Conservation (phyloP, 2,888 invertebrate species). For the Ophion ventricosus region DNA sequence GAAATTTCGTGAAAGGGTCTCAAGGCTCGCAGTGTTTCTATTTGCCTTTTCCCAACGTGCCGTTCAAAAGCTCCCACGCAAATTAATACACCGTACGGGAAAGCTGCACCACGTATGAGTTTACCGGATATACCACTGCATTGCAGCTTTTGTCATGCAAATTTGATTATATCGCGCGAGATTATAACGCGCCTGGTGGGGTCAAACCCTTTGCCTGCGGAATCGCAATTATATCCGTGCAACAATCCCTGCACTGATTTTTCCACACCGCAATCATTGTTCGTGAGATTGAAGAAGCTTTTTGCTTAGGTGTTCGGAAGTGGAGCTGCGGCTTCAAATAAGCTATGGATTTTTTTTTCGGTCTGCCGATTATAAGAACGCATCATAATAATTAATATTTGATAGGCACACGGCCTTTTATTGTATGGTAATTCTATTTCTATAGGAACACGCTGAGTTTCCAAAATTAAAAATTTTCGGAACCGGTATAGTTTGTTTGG, state of each 20-base stretch:
- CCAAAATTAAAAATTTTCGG: too few relatives aligned
- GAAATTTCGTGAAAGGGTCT: conserved; percentile 11
- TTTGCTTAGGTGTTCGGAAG: not conserved
- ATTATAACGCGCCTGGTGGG: conserved; percentile 59
- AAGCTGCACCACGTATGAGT: conserved; percentile 13
- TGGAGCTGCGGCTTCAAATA: too few relatives aligned
- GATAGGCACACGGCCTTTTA: too few relatives aligned
- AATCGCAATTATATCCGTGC: conserved; percentile 40
- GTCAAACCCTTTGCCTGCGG: conserved; percentile 54
- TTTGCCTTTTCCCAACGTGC: conserved; percentile 6
- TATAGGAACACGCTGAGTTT: too few relatives aligned
- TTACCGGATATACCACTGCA: conserved; percentile 30
- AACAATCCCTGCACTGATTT: conserved; percentile 11
- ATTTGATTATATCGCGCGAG: conserved; percentile 63
- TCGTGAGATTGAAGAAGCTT: not conserved
- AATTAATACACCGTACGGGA: conserved; percentile 33
- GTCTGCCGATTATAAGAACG: too few relatives aligned
- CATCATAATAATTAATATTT: too few relatives aligned
- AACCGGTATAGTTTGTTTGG: too few relatives aligned
- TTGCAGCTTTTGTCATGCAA: conserved; percentile 67
- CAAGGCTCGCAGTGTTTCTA: conserved; percentile 43
- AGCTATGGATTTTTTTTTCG: not conserved
- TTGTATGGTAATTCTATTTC: too few relatives aligned
- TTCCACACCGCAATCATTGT: not conserved
- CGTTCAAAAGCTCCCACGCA: conserved; percentile 35